Percentiles rank a stretch among this genome's conserved stretches.
phyloP scores from a whole-genome alignment of 2,888 invertebrate species.

The Lissocephala sabroskyi region DNA sequence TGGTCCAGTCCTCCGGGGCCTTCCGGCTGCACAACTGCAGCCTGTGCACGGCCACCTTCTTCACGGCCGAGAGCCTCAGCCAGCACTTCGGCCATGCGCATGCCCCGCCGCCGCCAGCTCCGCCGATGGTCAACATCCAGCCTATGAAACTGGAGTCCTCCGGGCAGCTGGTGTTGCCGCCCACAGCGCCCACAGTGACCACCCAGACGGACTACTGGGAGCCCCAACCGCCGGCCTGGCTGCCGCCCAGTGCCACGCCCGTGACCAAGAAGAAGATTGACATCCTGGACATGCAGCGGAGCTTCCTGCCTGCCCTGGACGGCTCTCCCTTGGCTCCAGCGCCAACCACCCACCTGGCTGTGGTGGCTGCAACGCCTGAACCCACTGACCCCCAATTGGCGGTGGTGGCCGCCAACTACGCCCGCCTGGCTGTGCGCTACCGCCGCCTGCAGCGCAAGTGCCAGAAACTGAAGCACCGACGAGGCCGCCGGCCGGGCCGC shows the following conservation, averaged over 20 bases:
- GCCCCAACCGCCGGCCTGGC: constrained; percentile 39
- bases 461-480: constrained; percentile 18
- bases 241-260: constrained; percentile 15
- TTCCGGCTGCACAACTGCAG: constrained; percentile 66
- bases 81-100: constrained; percentile 52
- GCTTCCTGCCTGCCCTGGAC: constrained; percentile 49
- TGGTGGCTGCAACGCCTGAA: not conserved
- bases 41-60: constrained; percentile 66
- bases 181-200: not conserved
- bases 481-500: not conserved
- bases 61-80: constrained; percentile 61
- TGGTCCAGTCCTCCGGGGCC: constrained; percentile 66
- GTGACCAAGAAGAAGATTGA: constrained; percentile 42
- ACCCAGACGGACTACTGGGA: constrained; percentile 38
- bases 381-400: constrained; percentile 8
- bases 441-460: constrained; percentile 39
- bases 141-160: constrained; percentile 35
- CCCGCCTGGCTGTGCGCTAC: constrained; percentile 39
- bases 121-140: constrained; percentile 58
- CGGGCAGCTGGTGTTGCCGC: constrained; percentile 2
- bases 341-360: not conserved
- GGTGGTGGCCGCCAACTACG: constrained; percentile 22
- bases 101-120: constrained; percentile 9
- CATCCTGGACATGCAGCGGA: constrained; percentile 56
- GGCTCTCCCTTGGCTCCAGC: constrained; percentile 19